Evolutionary conservation across 2,113 vertebrate species (phyloP), one percentile per base, ranked within the genome.

Genomic region (Ceyx cyanopectus): DNA sequence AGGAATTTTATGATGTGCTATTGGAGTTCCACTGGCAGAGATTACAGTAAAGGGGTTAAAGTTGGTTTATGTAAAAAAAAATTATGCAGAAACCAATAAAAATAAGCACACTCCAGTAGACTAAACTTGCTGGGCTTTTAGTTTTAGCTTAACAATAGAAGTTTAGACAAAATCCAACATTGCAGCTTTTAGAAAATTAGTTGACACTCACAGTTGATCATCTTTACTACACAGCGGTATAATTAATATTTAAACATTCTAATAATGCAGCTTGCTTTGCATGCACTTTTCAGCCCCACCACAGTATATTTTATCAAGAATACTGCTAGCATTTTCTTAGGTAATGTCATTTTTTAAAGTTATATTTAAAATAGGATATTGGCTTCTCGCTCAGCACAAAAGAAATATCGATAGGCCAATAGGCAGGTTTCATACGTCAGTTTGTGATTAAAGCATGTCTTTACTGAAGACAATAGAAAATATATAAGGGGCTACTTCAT

Each of bases 201-300:
- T 99, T 98, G 98, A 98, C 98, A 98, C 98, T 95, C 97, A 97
- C 97, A 98, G 98, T 99, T 99, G 98, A 99, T 99, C 99, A 99
- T 99, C 99, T 99, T 99, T 99, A 99, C 99, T 98, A 99, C 98
- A 97, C 98, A 97, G 98, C 96, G 96, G 98, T 98, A 98, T 98
- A 99, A 99, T 99, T 99, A 99, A 99, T 99, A 99, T 99, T 99
- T 99, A 99, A 99, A 99, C 98, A 99, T 99, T 99, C 98, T 99
- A 99, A 99, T 99, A 99, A 99, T 98, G 99, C 97, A 96, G 98
- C 98, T 98, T 98, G 99, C 98, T 99, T 98, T 98, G 98, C 98
- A 97, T 99, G 98, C 98, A 98, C 98, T 99, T 99, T 99, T 99
- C 98, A 99, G 98, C 97, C 98, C 98, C 98, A 97, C 98, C 97